A percentile compares a stretch with the other conserved stretches of the same genome.
These are phyloP conservation scores for Oscheius sp. DNA, from an alignment of 2,888 invertebrate species.

Conservation along the genomic window DNA sequence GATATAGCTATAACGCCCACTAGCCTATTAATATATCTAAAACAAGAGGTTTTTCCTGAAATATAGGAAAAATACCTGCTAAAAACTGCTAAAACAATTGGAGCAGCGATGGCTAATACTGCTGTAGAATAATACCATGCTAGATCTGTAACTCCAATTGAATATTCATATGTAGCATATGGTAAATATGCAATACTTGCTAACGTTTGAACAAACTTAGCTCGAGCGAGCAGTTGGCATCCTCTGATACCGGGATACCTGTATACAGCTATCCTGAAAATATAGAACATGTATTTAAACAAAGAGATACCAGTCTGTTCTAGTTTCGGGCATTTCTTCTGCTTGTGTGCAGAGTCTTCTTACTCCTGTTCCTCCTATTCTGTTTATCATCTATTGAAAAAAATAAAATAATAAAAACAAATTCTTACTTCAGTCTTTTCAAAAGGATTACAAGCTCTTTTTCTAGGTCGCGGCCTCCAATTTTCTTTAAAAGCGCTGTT, in stretches of 20 bases:
- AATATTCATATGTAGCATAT: constrained; percentile 36
- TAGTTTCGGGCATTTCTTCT: constrained; percentile 18
- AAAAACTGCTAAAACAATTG: constrained; percentile 44
- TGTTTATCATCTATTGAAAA: constrained; percentile 26
- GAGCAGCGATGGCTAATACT: constrained; percentile 47
- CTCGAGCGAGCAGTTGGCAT: constrained; percentile 49
- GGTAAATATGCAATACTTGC: constrained; percentile 51
- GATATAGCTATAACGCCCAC: constrained; percentile 62
- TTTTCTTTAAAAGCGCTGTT: background rate
- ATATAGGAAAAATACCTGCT: constrained; percentile 43
- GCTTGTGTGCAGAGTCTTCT: constrained; percentile 23
- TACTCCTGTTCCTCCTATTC: constrained; percentile 35
- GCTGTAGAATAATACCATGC: constrained; percentile 36
- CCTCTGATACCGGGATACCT: constrained; percentile 52
- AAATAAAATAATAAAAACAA: background rate
- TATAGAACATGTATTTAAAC: background rate
- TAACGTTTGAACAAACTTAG: constrained; percentile 58
- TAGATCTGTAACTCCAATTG: constrained; percentile 27
- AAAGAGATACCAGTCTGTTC: constrained; percentile 33
- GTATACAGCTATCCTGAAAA: constrained; percentile 57
- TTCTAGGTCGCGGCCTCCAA: background rate
- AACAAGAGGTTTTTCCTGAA: too few species aligned
- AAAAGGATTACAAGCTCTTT: constrained; percentile 8
- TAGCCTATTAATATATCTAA: constrained; percentile 51
- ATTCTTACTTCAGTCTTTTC: constrained; percentile 12